phyloP scores from a whole-genome alignment of 2,797 vertebrate species.

The Nannoperca australis region DNA sequence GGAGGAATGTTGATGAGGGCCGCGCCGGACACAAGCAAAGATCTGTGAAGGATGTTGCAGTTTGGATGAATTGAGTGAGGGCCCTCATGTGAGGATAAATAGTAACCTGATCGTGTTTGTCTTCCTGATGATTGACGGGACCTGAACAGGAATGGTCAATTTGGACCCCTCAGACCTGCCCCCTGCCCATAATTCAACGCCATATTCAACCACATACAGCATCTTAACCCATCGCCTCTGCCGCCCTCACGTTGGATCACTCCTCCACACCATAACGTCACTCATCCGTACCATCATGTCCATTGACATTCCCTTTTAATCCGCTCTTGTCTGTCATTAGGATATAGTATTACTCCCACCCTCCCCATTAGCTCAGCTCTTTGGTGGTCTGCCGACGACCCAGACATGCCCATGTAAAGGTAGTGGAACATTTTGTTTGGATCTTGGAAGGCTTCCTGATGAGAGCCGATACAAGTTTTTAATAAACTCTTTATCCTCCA shows the following conservation, averaged over 20 bases:
- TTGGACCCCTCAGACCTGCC: slow-evolving; percentile 11
- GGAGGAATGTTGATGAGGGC: slow-evolving; percentile 68
- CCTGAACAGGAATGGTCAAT: slow-evolving; percentile 9
- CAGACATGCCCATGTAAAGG: slow-evolving; percentile 73
- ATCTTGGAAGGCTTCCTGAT: slow-evolving; percentile 39
- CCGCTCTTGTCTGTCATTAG: slow-evolving; percentile 75
- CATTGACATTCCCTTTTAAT: slow-evolving; percentile 75
- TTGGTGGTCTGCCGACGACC: slow-evolving; percentile 36
- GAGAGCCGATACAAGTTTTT: slow-evolving; percentile 67
- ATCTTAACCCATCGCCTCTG: slow-evolving; percentile 37
- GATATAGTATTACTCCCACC: slow-evolving; percentile 67
- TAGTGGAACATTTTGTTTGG: slow-evolving; percentile 54
- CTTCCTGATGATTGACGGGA: slow-evolving; percentile 42
- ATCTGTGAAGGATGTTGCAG: slow-evolving; percentile 69
- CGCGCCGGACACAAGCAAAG: slow-evolving; percentile 27
- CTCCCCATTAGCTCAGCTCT: slow-evolving; percentile 55
- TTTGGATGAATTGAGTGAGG: slow-evolving; percentile 23
- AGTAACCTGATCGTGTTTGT: slow-evolving; percentile 28
- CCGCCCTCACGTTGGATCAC: slow-evolving; percentile 2
- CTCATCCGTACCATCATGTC: slow-evolving; percentile 69
- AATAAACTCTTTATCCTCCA: slow-evolving; percentile 80
- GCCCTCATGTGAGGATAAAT: slow-evolving; percentile 26
- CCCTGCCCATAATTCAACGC: slow-evolving; percentile 2
- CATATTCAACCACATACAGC: slow-evolving; percentile 35
- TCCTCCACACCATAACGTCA: slow-evolving; percentile 34